Base-by-base conservation (phyloP, 2,888 invertebrate species). In the Chymomyza amoena region DNA sequence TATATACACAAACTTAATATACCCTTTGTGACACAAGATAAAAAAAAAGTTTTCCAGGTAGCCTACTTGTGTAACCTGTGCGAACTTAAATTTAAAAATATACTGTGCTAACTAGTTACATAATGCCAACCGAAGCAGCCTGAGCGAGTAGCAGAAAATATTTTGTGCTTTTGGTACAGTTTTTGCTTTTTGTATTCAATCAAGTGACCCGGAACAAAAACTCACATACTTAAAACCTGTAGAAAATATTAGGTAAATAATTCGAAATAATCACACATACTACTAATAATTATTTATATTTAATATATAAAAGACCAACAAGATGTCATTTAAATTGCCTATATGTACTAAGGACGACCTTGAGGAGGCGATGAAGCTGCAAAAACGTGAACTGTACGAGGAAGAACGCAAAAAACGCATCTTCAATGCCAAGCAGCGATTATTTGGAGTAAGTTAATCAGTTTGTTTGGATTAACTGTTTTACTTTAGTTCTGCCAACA, bases 351-450 rank as follows among this genome's bases (percentile, higher is more conserved):
- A 95, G 78, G 92, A 93, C 87, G 97, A 98, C 90, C 93, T 95
- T 10, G 95, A 95, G 89, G 96, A 97, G 91, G 96, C 96, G n/a
- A 96, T 96, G 61, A 94, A 94, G 63, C 94, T 97, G 77, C 96
- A 96, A 89, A 94, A 95, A 73, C 93, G 95, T 52, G 93, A 95
- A 66, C 95, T 94, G 80, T 94, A 94, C 82, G 97, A 98, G 91
- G 95, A 96, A 76, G 95, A 96, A 83, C 93, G 97, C 74, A 95
- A 96, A 83, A 92, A 93, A 64, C 93, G 97, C 78, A 97, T 98
- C 80, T 97, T 98, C 90, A 96, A 97, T 93, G 95, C 96, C 2
- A 94, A 95, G 81, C 93, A 94, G 81, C 93, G 98, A 80, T 93
- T 95, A 73, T 96, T 96, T 91, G 98, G 97, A 81, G 97, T 97